Base-by-base conservation (phyloP, 2,113 vertebrate species). In the Anoura caudifer region DNA sequence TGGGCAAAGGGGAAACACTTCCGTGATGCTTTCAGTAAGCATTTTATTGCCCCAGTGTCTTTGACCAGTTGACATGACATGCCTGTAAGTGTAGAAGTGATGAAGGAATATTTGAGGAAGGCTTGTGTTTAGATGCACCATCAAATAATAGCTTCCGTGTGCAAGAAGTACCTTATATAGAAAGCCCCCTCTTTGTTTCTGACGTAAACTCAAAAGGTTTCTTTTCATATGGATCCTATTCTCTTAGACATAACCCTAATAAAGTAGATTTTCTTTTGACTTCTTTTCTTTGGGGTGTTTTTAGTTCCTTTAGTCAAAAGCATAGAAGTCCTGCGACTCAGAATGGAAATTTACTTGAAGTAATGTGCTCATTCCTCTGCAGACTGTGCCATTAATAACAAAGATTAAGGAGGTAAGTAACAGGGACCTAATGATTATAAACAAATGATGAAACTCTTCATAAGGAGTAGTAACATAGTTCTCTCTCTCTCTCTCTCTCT, bases 271-370 rank as follows among this genome's bases (percentile, higher is more conserved):
- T 88, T 86, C 33, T 70, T 36, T 12, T 67, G 31, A 36, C 11
- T 79, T 69, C 56, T 11, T 93, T 95, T 89, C 50, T 41, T 95
- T 82, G 36, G 33, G 69, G 7, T 87, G 11, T 86, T 19, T 31
- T 87, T 61, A 69, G 43, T 85, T 87, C 56, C 26, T 95, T 56
- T 43, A 73, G 26, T 94, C 76, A 54, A 52, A 91, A 80, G 75
- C 11, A 4, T 93, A 43, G 50, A 95, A 84, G 45, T 92, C 87
- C 41, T 52, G 7, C 47, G 87, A 31, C 33, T 88, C 52, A 87
- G 7, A 87, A 26, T 86, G 76, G 59, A 96, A 92, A 93, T 95
- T 82, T 89, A 69, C 54, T 82, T 91, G 47, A 89, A 93, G 45
- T 89, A 85, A 50, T 54, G 17, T 65, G 13, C 26, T 92, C 17